Conservation (phyloP, 2,797 vertebrate genomes). For the Oreochromis grahami region DNA sequence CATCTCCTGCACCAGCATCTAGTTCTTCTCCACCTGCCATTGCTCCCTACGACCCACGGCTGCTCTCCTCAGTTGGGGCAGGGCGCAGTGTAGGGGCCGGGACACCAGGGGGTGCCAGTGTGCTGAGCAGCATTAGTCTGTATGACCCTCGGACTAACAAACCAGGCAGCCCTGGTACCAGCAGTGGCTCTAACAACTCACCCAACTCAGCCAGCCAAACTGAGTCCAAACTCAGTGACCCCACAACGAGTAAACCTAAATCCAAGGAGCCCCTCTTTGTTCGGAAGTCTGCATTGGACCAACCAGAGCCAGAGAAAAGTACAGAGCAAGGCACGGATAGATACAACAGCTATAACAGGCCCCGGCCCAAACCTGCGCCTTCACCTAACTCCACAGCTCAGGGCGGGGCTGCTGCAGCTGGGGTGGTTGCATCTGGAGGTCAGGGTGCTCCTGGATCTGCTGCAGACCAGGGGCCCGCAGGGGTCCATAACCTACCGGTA, state of each 20-base stretch:
- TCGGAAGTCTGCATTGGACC: conserved; percentile 89
- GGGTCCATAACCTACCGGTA: conserved; percentile 87
- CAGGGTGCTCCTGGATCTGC: conserved; percentile 20
- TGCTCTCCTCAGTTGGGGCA: conserved; percentile 82
- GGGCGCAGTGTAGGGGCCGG: conserved; percentile 69
- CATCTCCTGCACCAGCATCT: conserved; percentile 30
- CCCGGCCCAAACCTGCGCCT: conserved; percentile 79
- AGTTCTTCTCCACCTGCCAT: conserved; percentile 56
- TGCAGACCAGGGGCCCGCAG: conserved; percentile 57
- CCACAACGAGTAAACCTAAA: conserved; percentile 71
- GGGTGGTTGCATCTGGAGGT: conserved; percentile 7
- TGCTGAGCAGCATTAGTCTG: conserved; percentile 89
- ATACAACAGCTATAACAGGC: conserved; percentile 94
- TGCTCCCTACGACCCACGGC: conserved; percentile 88
- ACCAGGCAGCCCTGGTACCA: conserved; percentile 64
- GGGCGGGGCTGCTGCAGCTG: conserved; percentile 24
- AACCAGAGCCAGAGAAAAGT: conserved; percentile 80
- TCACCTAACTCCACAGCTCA: conserved; percentile 56
- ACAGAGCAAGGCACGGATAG: conserved; percentile 77
- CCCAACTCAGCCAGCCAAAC: conserved; percentile 33
- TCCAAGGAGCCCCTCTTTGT: conserved; percentile 88
- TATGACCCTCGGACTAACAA: conserved; percentile 89
- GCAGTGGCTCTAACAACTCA: conserved; percentile 54
- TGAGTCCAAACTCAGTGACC: conserved; percentile 69
- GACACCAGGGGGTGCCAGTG: conserved; percentile 69